Conservation (phyloP, 1,140 invertebrate genomes). For the Drosophila kurseongensis region DNA sequence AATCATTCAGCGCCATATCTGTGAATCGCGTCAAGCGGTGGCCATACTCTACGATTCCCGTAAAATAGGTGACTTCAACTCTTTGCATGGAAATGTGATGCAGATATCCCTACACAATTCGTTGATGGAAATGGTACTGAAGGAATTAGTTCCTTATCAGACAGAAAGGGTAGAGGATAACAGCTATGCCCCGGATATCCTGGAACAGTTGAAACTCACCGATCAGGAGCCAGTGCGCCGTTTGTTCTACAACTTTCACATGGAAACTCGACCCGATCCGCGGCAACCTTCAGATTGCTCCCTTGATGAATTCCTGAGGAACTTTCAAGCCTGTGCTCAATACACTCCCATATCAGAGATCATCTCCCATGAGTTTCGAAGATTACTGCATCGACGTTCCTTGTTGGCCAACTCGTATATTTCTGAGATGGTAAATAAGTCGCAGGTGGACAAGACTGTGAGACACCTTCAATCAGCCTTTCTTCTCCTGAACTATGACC, state of each 20-base stretch:
- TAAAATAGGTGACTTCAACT: slow-evolving; percentile 6
- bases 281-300: background rate
- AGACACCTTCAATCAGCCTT: slow-evolving; percentile 8
- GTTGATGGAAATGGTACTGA: slow-evolving; percentile 7
- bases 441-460: slow-evolving; percentile 1
- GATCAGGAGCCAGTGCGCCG: slow-evolving; percentile 11
- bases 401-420: slow-evolving; percentile 23
- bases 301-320: slow-evolving; percentile 14
- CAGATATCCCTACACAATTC: background rate
- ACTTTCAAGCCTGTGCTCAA: slow-evolving; percentile 7
- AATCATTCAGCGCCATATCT: slow-evolving; percentile 21
- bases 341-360: slow-evolving; percentile 34
- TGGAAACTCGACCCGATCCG: slow-evolving; percentile 12
- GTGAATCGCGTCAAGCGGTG: slow-evolving; percentile 1
- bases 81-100: background rate
- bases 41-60: slow-evolving; percentile 24
- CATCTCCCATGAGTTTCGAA: slow-evolving; percentile 15
- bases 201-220: slow-evolving; percentile 10
- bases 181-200: slow-evolving; percentile 4
- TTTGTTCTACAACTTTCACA: slow-evolving; percentile 28
- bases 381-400: slow-evolving; percentile 1
- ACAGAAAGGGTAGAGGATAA: background rate
- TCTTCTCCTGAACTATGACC: slow-evolving; percentile 3
- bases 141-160: slow-evolving; percentile 26
- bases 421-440: background rate